Conservation (phyloP, 2,888 invertebrate genomes). For the Dysmachus trigonus region DNA sequence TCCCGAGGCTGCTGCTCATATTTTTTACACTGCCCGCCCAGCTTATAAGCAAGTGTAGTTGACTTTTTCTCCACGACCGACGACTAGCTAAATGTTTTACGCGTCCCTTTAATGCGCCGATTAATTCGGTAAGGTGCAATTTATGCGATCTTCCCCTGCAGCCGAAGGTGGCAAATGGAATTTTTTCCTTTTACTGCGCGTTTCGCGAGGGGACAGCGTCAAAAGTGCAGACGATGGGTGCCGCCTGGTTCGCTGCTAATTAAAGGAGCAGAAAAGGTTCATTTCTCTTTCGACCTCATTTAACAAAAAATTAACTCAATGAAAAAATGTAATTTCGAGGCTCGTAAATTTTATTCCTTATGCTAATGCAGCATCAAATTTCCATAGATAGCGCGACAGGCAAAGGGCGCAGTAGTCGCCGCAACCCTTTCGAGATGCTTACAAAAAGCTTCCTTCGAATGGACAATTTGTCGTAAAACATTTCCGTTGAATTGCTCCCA, state of each 20-base stretch:
- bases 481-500: constrained; percentile 45
- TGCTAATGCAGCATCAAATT: constrained; percentile 46
- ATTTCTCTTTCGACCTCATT: constrained; percentile 49
- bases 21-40: neutral
- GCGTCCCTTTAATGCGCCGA: constrained; percentile 42
- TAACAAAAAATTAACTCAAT: constrained; percentile 49
- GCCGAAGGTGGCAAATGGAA: constrained; percentile 14
- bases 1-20: neutral
- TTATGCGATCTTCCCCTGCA: constrained; percentile 15
- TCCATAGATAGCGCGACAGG: constrained; percentile 31
- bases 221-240: constrained; percentile 6
- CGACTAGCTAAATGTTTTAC: constrained; percentile 43
- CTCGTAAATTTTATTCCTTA: constrained; percentile 50
- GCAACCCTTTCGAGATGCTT: constrained; percentile 31
- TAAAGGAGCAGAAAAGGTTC: constrained; percentile 46
- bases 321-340: constrained; percentile 50
- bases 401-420: neutral
- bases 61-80: constrained; percentile 26
- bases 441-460: constrained; percentile 1
- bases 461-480: constrained; percentile 46
- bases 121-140: constrained; percentile 44
- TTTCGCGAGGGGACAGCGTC: constrained; percentile 11
- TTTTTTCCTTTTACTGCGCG: neutral
- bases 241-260: constrained; percentile 43
- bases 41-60: neutral